Evolutionary conservation across 2,888 invertebrate species (phyloP).

Genomic region (Drosophila hamatofila): DNA sequence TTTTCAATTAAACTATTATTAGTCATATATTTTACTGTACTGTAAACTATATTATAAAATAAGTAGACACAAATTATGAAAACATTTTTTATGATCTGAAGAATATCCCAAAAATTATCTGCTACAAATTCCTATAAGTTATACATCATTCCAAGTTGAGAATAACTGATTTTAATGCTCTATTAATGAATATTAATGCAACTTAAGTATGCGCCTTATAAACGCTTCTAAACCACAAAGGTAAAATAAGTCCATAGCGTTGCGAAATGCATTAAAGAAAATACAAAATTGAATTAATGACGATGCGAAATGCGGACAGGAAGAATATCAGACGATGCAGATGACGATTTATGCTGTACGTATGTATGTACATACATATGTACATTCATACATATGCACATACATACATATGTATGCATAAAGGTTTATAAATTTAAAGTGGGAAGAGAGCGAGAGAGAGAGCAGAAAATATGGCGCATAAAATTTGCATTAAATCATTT

Average conservation of each 20-base stretch:
- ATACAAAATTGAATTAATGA: constrained; percentile 7
- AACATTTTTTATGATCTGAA: background rate
- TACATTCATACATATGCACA: background rate
- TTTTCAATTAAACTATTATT: too few species aligned
- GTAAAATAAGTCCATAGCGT: constrained; percentile 45
- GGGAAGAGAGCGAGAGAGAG: constrained; percentile 9
- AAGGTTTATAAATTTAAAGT: background rate
- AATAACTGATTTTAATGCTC: background rate
- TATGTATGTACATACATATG: background rate
- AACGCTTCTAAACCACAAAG: constrained; percentile 34
- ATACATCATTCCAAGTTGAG: background rate
- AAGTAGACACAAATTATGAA: background rate
- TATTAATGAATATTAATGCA: background rate
- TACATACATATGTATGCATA: too few species aligned
- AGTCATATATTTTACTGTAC: too few species aligned
- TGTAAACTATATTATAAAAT: too few species aligned
- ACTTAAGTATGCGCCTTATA: background rate
- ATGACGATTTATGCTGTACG: constrained; percentile 8
- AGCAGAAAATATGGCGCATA: constrained; percentile 66
- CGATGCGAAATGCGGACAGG: constrained; percentile 23
- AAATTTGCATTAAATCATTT: constrained; percentile 79
- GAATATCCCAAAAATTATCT: background rate
- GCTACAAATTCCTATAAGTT: too few species aligned
- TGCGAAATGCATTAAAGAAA: constrained; percentile 63
- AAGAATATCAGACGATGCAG: constrained; percentile 48